Conservation (phyloP, 2,797 vertebrate species). For the Helicolenus hilgendorfi region DNA sequence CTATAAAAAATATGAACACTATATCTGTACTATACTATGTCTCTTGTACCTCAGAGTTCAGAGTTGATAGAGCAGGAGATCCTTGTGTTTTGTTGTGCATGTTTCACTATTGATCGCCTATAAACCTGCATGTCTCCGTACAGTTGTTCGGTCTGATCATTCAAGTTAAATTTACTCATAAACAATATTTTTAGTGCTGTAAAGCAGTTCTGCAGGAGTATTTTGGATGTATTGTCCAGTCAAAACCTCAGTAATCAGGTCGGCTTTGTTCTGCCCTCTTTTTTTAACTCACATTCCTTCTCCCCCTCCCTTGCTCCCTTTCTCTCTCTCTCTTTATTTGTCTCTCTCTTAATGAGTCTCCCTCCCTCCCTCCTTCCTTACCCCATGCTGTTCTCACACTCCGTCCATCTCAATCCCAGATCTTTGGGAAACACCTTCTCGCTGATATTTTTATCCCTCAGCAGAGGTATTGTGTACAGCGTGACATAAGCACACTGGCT, state of each 20-base stretch:
- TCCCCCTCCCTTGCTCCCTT: slow-evolving; percentile 24
- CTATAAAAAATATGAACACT: background rate
- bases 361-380: slow-evolving; percentile 10
- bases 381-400: slow-evolving; percentile 36
- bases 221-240: slow-evolving; percentile 61
- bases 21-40: background rate
- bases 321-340: slow-evolving; percentile 9
- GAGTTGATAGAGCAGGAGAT: background rate
- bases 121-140: too few species aligned
- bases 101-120: background rate
- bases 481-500: slow-evolving; percentile 6
- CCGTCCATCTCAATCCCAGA: slow-evolving; percentile 66
- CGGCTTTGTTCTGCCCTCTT: slow-evolving; percentile 31
- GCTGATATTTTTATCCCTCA: slow-evolving; percentile 76
- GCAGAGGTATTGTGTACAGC: slow-evolving; percentile 76
- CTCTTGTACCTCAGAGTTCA: background rate
- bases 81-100: background rate
- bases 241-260: slow-evolving; percentile 2
- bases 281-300: slow-evolving; percentile 39
- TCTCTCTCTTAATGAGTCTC: slow-evolving; percentile 45
- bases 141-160: too few species aligned
- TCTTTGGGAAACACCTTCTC: slow-evolving; percentile 77
- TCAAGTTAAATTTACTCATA: too few species aligned
- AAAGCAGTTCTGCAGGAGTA: background rate
- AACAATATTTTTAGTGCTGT: too few species aligned